Conservation (phyloP, 1,140 invertebrate genomes). For the Hestina assimilis region DNA sequence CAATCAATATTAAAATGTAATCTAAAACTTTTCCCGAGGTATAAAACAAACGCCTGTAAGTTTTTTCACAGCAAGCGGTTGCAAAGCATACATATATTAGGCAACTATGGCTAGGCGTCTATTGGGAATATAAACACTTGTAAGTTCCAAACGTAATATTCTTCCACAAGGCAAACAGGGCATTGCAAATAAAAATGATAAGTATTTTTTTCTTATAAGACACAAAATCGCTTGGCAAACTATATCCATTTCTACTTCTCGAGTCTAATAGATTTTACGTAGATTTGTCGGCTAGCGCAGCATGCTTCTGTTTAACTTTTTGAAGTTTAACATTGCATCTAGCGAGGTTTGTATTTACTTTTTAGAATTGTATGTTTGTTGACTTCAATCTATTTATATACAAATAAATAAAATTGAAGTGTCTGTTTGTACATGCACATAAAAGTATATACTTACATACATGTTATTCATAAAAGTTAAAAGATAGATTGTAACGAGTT, state of each 20-base stretch:
- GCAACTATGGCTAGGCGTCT: constrained; percentile 32
- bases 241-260: background rate
- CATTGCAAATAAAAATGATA: background rate
- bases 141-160: background rate
- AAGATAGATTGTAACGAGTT: too few relatives aligned
- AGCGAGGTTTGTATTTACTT: too few relatives aligned
- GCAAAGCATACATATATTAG: constrained; percentile 10
- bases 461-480: background rate
- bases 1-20: background rate
- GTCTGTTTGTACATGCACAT: too few relatives aligned
- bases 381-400: too few relatives aligned
- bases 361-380: background rate
- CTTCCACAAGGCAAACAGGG: background rate
- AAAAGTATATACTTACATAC: too few relatives aligned
- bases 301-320: constrained; percentile 1
- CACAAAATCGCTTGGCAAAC: background rate
- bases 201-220: background rate
- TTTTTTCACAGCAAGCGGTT: constrained; percentile 28
- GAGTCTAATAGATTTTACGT: background rate
- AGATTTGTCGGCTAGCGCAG: background rate
- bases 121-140: constrained; percentile 6
- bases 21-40: background rate
- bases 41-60: constrained; percentile 32
- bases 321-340: constrained; percentile 10
- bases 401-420: too few relatives aligned